These are phyloP conservation scores for Nemurella pictetii DNA, from an alignment of 2,888 invertebrate species.

Conservation along the genomic window DNA sequence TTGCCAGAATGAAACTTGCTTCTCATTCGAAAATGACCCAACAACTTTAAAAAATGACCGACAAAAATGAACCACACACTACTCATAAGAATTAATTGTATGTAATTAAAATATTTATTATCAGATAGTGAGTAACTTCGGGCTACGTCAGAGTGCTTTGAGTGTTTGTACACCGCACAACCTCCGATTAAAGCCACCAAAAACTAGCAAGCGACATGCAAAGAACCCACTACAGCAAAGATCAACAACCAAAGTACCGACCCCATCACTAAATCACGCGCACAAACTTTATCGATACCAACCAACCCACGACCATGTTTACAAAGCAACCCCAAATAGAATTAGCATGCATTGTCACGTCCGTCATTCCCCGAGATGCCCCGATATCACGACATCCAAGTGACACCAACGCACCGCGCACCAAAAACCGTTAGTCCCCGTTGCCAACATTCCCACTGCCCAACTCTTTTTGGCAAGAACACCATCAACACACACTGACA, in stretches of 20 bases:
- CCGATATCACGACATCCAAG: not conserved
- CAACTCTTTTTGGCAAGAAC: not conserved
- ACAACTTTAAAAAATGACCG: too few relatives aligned
- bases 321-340: not conserved
- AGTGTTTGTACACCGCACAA: too few relatives aligned
- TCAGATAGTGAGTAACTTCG: too few relatives aligned
- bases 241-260: not conserved
- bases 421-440: too few relatives aligned
- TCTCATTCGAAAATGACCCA: too few relatives aligned
- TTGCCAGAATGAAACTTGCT: too few relatives aligned
- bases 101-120: too few relatives aligned
- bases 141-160: too few relatives aligned
- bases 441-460: not conserved
- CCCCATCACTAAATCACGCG: not conserved
- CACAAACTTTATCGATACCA: not conserved
- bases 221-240: too few relatives aligned
- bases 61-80: too few relatives aligned
- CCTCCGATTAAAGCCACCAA: too few relatives aligned
- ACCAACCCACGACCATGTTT: not conserved
- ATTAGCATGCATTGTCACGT: conserved; percentile 26
- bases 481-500: conserved; percentile 11
- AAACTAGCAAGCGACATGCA: not conserved
- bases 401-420: not conserved
- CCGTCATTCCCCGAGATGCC: not conserved
- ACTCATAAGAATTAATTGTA: too few relatives aligned